Evolutionary conservation across 2,888 invertebrate genomes (phyloP), one percentile per base, ranked within the genome.

Genomic region (Sipha maydis): DNA sequence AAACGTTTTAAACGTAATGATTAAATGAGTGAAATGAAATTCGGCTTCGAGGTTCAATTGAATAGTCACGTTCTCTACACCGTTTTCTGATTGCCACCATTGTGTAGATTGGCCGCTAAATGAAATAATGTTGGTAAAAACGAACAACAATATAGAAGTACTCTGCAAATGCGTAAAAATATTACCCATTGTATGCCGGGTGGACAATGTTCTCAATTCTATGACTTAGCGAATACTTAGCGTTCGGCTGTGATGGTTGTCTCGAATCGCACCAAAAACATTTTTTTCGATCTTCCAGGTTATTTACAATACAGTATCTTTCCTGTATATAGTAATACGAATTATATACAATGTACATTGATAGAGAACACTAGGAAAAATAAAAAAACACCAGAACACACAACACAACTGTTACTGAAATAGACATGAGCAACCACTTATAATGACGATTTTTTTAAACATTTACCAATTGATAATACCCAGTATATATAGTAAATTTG

Each of bases 61-160:
- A 90, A 99, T 95, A 85, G 95, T 95, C 21, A 98, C 99, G 92
- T 98, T 96, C 93, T 99, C 97, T 91, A 95, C 95, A 82, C 99
- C 99, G 92, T 99, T 99, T 93, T 98, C 97, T 3, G 99, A 98
- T 92, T 99, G 99, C 99, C 99, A 99, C 99, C 99, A 99, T 14
- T 97, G 95, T 86, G 93, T 93, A 71, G 21, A 31, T 82, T 94
- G 93, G 1, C 95, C 95, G 90, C 94, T 94, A 90, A 28, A 92
- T 91, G n/a, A 14, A 7, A 89, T n/a, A 2, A 28, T 69, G 21
- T 61, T 61, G 17, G 21, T 21, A 56, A 56, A 11, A 61, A 48
- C 48, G 48, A 48, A 11, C 14, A 48, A 48, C 48, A 48, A 48
- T 14, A 3, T 61, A 21, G 17, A 56, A 1, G 5, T 56, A 56